phyloP scores from a whole-genome alignment of 2,797 vertebrate genomes.

The Loris lydekkerianus region DNA sequence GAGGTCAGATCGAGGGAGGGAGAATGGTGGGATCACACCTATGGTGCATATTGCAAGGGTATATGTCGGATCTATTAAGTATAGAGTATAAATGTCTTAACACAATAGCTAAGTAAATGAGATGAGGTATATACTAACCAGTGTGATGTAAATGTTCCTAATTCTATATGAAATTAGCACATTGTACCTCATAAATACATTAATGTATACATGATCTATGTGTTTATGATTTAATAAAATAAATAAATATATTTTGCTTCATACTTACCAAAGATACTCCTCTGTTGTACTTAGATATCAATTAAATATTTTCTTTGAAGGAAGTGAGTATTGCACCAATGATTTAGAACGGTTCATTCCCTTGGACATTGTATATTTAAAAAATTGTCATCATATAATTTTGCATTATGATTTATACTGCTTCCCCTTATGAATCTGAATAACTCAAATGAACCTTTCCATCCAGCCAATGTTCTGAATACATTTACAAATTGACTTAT shows the following conservation, averaged over 20 bases:
- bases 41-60: too few relatives aligned
- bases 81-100: too few relatives aligned
- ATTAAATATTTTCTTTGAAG: not conserved
- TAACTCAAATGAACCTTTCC: not conserved
- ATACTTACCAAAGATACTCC: not conserved
- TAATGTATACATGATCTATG: too few relatives aligned
- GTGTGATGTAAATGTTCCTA: too few relatives aligned
- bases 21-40: too few relatives aligned
- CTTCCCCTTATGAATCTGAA: not conserved
- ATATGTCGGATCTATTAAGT: too few relatives aligned
- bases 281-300: not conserved
- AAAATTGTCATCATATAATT: not conserved
- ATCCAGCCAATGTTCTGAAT: not conserved
- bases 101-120: too few relatives aligned
- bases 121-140: too few relatives aligned
- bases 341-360: not conserved
- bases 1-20: too few relatives aligned
- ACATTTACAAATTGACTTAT: not conserved
- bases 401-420: not conserved
- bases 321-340: not conserved
- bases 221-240: too few relatives aligned
- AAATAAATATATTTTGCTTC: not conserved
- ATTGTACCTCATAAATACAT: too few relatives aligned
- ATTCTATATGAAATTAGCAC: too few relatives aligned
- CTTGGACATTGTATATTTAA: not conserved